Conservation (phyloP, 2,797 vertebrate genomes). For the Pteronotus mesoamericanus region DNA sequence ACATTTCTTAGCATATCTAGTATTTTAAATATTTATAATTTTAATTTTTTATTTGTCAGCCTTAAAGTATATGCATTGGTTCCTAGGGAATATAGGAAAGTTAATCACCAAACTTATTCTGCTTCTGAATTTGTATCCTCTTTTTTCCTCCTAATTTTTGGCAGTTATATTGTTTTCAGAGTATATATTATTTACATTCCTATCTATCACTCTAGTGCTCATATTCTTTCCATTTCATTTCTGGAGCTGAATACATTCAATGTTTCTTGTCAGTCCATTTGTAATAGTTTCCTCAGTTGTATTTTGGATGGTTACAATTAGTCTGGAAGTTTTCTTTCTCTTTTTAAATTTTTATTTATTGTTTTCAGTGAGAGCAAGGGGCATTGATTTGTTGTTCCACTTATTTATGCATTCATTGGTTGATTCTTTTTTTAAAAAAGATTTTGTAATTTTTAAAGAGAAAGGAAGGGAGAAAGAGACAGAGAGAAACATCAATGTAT, state of each 20-base stretch:
- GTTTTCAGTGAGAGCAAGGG: too few species aligned
- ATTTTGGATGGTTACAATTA: neutral
- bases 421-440: too few species aligned
- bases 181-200: neutral
- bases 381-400: too few species aligned
- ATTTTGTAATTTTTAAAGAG: neutral
- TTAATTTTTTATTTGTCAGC: neutral
- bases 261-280: neutral
- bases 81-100: neutral
- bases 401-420: too few species aligned
- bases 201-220: neutral
- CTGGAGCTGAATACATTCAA: neutral
- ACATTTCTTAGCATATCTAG: neutral
- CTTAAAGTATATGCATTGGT: neutral
- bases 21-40: neutral
- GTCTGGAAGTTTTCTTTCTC: neutral
- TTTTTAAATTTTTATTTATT: too few species aligned
- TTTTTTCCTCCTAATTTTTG: neutral
- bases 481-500: neutral
- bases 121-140: neutral
- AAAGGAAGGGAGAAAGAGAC: neutral
- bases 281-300: neutral
- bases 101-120: neutral
- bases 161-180: neutral
- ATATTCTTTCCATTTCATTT: neutral